A percentile compares a stretch with the other conserved stretches of the same genome.
phyloP scores from a whole-genome alignment of 2,888 invertebrate genomes.

The Phlogophora meticulosa region DNA sequence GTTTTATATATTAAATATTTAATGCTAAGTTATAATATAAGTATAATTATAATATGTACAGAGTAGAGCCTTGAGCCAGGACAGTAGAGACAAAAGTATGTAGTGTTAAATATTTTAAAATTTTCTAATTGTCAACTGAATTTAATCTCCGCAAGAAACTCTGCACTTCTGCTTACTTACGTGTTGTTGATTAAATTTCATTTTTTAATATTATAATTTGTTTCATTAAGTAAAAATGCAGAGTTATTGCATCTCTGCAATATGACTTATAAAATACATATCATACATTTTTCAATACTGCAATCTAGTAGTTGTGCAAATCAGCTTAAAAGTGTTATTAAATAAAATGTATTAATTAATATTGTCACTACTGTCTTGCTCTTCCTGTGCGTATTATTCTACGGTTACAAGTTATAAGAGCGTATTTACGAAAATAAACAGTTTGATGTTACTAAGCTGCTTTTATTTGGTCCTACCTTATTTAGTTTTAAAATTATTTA shows the following conservation, averaged over 20 bases:
- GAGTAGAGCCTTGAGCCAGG: slow-evolving; percentile 84
- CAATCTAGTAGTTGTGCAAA: slow-evolving; percentile 34
- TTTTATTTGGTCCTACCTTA: slow-evolving; percentile 18
- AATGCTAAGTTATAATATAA: slow-evolving; percentile 60
- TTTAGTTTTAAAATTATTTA: too few relatives aligned
- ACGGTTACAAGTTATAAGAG: slow-evolving; percentile 49
- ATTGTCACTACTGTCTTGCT: slow-evolving; percentile 81
- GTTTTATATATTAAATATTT: slow-evolving; percentile 68
- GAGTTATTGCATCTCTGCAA: slow-evolving; percentile 36
- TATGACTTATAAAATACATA: slow-evolving; percentile 62
- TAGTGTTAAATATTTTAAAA: slow-evolving; percentile 41
- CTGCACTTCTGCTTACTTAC: slow-evolving; percentile 42
- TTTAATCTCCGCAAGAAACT: slow-evolving; percentile 38
- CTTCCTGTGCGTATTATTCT: slow-evolving; percentile 75
- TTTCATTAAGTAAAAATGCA: slow-evolving; percentile 41
- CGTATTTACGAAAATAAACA: slow-evolving; percentile 78
- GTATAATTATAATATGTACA: slow-evolving; percentile 65
- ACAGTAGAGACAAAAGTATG: slow-evolving; percentile 72
- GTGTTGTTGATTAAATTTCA: slow-evolving; percentile 33
- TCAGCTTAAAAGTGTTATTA: slow-evolving; percentile 42
- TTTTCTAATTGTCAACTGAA: slow-evolving; percentile 34
- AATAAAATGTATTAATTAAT: slow-evolving; percentile 37
- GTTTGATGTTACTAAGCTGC: slow-evolving; percentile 78
- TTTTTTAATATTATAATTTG: slow-evolving; percentile 12
- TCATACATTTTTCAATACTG: slow-evolving; percentile 53